Conservation (phyloP, 2,113 vertebrate species). For the Xiphophorus maculatus region DNA sequence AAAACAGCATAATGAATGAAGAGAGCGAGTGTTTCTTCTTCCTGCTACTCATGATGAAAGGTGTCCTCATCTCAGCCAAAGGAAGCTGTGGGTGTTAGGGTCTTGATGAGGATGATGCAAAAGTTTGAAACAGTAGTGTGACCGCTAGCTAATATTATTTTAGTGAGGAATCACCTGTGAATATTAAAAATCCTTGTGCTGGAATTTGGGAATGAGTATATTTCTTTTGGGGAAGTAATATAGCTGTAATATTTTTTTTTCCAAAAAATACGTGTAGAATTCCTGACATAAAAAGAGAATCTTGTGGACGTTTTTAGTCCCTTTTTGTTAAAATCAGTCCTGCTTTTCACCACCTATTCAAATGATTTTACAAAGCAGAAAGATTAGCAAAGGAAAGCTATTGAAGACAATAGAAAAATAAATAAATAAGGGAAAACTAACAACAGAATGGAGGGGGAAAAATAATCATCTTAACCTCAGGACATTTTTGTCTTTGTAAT, state of each 20-base stretch:
- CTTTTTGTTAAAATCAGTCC: too few relatives aligned
- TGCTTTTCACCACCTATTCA: not conserved
- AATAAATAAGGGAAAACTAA: not conserved
- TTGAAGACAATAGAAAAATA: not conserved
- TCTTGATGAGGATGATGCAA: constrained; percentile 73
- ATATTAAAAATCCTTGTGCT: not conserved
- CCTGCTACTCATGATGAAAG: constrained; percentile 45
- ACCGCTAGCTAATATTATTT: constrained; percentile 38
- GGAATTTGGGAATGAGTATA: not conserved
- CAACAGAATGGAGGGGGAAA: not conserved
- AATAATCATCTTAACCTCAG: not conserved
- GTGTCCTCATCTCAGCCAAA: constrained; percentile 49
- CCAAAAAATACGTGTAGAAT: not conserved
- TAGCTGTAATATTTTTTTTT: not conserved
- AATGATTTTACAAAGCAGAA: not conserved
- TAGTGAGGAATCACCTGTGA: not conserved
- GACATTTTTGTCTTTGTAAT: too few relatives aligned
- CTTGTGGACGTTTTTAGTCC: not conserved
- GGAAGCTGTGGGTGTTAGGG: constrained; percentile 23
- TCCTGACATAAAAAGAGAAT: too few relatives aligned
- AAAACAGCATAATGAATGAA: constrained; percentile 45
- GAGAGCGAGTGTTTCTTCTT: constrained; percentile 26
- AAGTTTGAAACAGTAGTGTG: constrained; percentile 57
- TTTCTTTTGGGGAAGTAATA: not conserved
- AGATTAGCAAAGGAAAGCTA: not conserved